Conservation (phyloP, 2,797 vertebrate species). For the Argya squamiceps region DNA sequence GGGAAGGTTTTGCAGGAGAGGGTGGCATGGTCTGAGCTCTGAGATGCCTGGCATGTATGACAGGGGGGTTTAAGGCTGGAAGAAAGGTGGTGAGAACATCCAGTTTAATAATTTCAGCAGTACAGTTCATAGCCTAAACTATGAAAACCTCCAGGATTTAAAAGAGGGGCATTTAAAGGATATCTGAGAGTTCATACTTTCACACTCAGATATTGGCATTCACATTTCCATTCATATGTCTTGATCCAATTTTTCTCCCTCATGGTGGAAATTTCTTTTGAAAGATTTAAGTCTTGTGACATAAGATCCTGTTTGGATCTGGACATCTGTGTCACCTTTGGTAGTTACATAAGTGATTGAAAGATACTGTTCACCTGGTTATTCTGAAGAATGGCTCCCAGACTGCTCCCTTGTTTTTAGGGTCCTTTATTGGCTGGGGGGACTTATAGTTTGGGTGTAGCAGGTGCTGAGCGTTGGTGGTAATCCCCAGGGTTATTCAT, state of each 20-base stretch:
- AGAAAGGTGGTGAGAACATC: not conserved
- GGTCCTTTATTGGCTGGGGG: not conserved
- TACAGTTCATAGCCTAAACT: not conserved
- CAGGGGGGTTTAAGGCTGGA: not conserved
- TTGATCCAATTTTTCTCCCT: not conserved
- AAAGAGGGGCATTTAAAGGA: not conserved
- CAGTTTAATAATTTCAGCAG: not conserved
- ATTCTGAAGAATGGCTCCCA: not conserved
- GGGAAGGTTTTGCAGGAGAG: not conserved
- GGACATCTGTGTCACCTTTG: not conserved
- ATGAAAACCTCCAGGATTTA: not conserved
- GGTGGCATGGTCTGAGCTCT: not conserved
- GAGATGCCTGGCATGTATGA: rapidly evolving
- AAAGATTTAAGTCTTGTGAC: not conserved
- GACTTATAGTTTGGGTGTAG: not conserved
- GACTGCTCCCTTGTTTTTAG: not conserved
- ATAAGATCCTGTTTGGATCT: not conserved
- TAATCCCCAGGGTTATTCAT: not conserved
- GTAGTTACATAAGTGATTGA: not conserved
- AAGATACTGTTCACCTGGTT: not conserved
- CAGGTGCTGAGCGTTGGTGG: not conserved
- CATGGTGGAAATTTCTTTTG: not conserved
- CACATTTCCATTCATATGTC: not conserved
- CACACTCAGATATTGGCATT: not conserved
- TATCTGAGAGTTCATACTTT: not conserved